Evolutionary conservation across 2,797 vertebrate genomes (phyloP), one percentile per base, ranked within the genome.

Genomic region (Catostomus latipinnis): DNA sequence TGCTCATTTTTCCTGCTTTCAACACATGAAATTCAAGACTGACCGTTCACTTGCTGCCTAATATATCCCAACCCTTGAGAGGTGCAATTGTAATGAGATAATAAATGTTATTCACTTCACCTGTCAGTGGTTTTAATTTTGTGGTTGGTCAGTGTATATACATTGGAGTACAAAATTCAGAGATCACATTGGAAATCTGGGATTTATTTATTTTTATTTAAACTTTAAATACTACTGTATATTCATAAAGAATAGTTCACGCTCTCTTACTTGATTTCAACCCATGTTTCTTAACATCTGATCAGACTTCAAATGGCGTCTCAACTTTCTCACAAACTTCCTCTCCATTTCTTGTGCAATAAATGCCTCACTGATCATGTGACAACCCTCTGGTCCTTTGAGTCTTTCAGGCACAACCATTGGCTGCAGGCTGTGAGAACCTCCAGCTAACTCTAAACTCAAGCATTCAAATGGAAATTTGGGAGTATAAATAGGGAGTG

Each of bases 341-440:
- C 74, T 69, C 69, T 63, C 66, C 22, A 82, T 90, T 90, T 90
- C 76, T 82, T 82, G 67, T 45, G 89, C 90, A 87, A 89, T 92
- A 91, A 93, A 92, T 91, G 92, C 91, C 92, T 93, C 88, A 92
- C 89, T 92, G 89, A 93, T 90, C 92, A 84, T 81, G 83, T 83
- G 83, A 78, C 80, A 58, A 65, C 53, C 70, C 75, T 45, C 71
- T 61, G 63, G 74, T 82, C 12, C 69, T 62, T 78, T 73, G 73
- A 82, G 76, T 80, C 81, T 73, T 77, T 73, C 48, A 16, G 70
- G 75, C 54, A 63, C 72, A 11, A 58, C 85, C 90, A 95, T 95
- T 95, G 95, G 93, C 91, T 90, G 76, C 75, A 0, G 87, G 94
- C 91, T 94, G 94, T 96, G 95, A 94, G 95, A 96, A 95, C 90